phyloP scores from a whole-genome alignment of 2,797 vertebrate species.

The Eutrigla gurnardus region DNA sequence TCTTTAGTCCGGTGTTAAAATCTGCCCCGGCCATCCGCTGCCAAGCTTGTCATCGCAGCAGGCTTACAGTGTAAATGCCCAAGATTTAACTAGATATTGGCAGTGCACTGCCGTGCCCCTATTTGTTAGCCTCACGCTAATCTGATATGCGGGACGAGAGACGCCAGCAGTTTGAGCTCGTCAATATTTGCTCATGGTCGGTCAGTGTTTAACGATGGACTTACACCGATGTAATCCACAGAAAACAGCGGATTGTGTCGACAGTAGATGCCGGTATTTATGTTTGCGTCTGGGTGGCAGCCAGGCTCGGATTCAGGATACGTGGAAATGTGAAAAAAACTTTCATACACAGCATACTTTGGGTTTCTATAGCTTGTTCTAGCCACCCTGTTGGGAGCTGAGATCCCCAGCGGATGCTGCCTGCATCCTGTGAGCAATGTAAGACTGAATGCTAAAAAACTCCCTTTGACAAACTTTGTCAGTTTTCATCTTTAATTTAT shows the following conservation, averaged over 20 bases:
- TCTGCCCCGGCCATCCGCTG: slow-evolving; percentile 53
- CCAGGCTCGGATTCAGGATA: slow-evolving; percentile 39
- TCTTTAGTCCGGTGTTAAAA: slow-evolving; percentile 68
- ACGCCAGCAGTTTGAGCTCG: slow-evolving; percentile 50
- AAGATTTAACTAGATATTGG: slow-evolving; percentile 68
- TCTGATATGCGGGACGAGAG: slow-evolving; percentile 56
- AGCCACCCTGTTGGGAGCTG: slow-evolving; percentile 13
- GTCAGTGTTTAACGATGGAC: slow-evolving; percentile 34
- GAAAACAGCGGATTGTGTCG: slow-evolving; percentile 37
- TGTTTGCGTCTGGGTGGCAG: slow-evolving; percentile 44
- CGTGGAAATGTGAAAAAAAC: slow-evolving; percentile 21
- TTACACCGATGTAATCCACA: slow-evolving; percentile 55
- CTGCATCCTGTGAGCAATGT: background rate
- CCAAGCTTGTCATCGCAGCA: slow-evolving; percentile 71
- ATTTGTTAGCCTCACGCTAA: slow-evolving; percentile 56
- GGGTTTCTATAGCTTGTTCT: slow-evolving; percentile 16
- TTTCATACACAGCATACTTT: slow-evolving; percentile 24
- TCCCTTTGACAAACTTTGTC: background rate
- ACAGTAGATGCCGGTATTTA: slow-evolving; percentile 45
- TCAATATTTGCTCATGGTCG: slow-evolving; percentile 67
- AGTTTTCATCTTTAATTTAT: background rate
- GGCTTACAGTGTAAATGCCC: slow-evolving; percentile 69
- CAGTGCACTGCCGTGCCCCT: slow-evolving; percentile 49
- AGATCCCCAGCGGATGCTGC: slow-evolving; percentile 17
- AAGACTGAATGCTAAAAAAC: slow-evolving; percentile 21